These are phyloP conservation scores for Aurelia coerulea DNA, from an alignment of 30 jellyfish, hydroid and myxozoan species.

Conservation along the genomic window DNA sequence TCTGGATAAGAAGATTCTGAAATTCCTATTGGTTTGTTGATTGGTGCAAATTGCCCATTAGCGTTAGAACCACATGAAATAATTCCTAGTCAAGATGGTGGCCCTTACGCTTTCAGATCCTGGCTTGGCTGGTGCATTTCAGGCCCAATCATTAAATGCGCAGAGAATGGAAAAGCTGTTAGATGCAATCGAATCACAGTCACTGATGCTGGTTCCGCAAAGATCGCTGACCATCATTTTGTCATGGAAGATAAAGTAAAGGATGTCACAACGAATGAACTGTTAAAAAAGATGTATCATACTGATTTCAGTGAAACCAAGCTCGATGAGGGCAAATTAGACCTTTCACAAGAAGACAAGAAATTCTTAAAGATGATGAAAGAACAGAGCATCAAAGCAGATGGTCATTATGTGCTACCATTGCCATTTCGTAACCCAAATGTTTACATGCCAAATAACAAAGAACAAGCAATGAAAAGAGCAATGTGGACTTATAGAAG, in stretches of 20 bases:
- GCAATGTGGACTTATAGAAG: constrained; percentile 5
- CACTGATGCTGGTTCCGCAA: constrained; percentile 2
- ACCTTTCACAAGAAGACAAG: constrained; percentile 13
- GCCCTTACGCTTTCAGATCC: constrained; percentile 36
- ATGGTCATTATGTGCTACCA: constrained; percentile 62
- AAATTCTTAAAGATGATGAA: constrained; percentile 13
- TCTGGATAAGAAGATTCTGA: constrained; percentile 1
- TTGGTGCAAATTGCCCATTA: constrained; percentile 38
- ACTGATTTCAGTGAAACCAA: constrained; percentile 13
- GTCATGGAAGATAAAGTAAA: constrained; percentile 6
- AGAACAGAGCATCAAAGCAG: constrained; percentile 4
- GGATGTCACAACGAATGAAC: constrained; percentile 7
- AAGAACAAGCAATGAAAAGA: constrained; percentile 42
- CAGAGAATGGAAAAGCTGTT: constrained; percentile 2
- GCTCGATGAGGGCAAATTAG: not conserved
- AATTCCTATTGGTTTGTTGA: constrained; percentile 19
- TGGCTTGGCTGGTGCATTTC: constrained; percentile 31
- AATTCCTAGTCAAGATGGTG: constrained; percentile 19
- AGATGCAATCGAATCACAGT: constrained; percentile 18
- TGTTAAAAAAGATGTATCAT: constrained; percentile 12
- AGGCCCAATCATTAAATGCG: constrained; percentile 20
- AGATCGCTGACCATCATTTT: constrained; percentile 7
- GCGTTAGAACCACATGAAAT: constrained; percentile 30
- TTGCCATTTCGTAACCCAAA: constrained; percentile 57
- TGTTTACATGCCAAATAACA: constrained; percentile 35